phyloP scores from a whole-genome alignment of 1,140 invertebrate genomes.

The Plodia interpunctella region DNA sequence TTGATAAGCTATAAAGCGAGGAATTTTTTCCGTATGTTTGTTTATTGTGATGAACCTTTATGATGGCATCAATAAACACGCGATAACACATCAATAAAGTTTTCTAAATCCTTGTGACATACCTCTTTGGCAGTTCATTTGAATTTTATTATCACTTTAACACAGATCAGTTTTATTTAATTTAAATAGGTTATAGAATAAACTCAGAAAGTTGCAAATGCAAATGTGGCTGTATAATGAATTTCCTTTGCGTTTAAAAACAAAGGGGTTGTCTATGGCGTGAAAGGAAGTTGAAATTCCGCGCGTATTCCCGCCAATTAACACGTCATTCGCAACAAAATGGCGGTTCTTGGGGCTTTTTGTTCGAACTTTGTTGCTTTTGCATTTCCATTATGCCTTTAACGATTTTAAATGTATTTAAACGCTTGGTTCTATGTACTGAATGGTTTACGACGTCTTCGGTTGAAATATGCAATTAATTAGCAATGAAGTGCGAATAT shows the following conservation, averaged over 20 bases:
- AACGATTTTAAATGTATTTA: constrained; percentile 23
- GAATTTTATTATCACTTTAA: constrained; percentile 4
- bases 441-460: constrained; percentile 25
- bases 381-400: constrained; percentile 39
- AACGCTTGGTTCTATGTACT: constrained; percentile 12
- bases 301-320: constrained; percentile 58
- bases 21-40: constrained; percentile 54
- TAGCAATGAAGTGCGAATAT: constrained; percentile 22
- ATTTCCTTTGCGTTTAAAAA: constrained; percentile 10
- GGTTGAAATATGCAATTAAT: constrained; percentile 43
- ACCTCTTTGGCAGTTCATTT: constrained; percentile 12
- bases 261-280: constrained; percentile 32
- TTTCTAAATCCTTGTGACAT: constrained; percentile 12
- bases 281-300: constrained; percentile 27
- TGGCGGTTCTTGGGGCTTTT: constrained; percentile 20
- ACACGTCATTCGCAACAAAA: constrained; percentile 37
- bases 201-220: not conserved
- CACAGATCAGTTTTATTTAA: constrained; percentile 6
- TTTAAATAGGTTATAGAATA: not conserved
- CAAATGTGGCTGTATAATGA: not conserved
- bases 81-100: constrained; percentile 32
- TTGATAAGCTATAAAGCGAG: constrained; percentile 55
- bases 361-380: constrained; percentile 41
- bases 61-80: constrained; percentile 38
- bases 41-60: constrained; percentile 67